Base-by-base conservation (phyloP, 2,888 invertebrate species). In the Drosophila nr. fundita region DNA sequence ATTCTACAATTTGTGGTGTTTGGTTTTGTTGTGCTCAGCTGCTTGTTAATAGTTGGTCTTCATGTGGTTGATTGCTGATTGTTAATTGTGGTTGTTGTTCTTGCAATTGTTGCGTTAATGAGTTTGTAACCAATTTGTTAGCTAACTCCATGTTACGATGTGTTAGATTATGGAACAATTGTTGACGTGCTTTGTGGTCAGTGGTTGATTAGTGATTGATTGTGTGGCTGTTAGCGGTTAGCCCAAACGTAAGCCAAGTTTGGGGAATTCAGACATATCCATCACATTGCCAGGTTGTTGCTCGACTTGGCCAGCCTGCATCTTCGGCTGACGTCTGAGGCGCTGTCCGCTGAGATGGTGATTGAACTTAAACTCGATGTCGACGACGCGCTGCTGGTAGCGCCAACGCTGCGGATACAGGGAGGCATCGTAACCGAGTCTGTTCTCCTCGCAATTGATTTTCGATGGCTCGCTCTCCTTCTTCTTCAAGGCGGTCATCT, bases 281-380 rank as follows among this genome's bases (percentile, higher is more conserved):
- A 1, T 2, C 11, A 42, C 21, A 21, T 42, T 5, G 42, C 21
- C 0, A 11, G 11, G 45, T 13, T 21, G 7, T 15, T 45, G 4
- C 7, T 21, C 4, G 13, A 1, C 21, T 13, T 7, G 21, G 21
- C 13, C 21, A 24, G 13, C 42, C 21, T 13, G 42, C 4, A 4
- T 7, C 7, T 15, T 15, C 7, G 13, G 2, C n/a, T 15, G 53
- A 64, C 18, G 52, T 13, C 42, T 48, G n/a, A n/a, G 40, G 7
- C 36, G 58, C 13, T 18, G 4, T 11, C 34, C 58, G 34, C 27
- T n/a, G 38, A 60, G 48, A 52, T 57, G 72, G 24, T 45, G 55
- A 64, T 62, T 73, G 38, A 83, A 83, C 29, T 72, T 74, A 18
- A 83, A 57, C 11, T 77, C 72, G 8, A 82, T 70, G 29, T 70